Percentiles rank a stretch among this genome's conserved stretches.
phyloP scores from a whole-genome alignment of 2,888 invertebrate species.

The Icerya purchasi region DNA sequence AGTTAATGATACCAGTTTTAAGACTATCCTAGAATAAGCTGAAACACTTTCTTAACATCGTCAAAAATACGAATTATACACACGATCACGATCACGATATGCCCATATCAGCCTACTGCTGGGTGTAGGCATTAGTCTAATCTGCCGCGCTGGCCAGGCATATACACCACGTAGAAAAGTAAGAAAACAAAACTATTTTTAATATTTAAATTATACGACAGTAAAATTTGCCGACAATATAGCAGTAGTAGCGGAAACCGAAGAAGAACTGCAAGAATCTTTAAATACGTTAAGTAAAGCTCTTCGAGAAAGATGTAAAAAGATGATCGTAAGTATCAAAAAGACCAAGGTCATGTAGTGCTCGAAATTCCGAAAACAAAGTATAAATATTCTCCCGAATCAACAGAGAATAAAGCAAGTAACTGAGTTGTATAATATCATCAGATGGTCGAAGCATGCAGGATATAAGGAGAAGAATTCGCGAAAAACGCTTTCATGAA shows the following conservation, averaged over 20 bases:
- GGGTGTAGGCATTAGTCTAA: no score
- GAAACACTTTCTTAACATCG: no score
- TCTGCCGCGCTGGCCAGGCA: no score
- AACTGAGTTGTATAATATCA: neutral
- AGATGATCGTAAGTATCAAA: neutral
- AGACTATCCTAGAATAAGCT: no score
- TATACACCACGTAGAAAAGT: no score
- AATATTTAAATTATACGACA: no score
- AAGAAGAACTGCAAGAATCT: neutral
- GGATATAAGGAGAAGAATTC: neutral
- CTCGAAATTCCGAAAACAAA: no score
- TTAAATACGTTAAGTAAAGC: neutral
- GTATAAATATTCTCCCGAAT: neutral
- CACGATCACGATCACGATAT: no score
- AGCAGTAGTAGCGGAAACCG: neutral
- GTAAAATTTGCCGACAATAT: neutral
- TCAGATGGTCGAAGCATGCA: neutral
- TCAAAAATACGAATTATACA: no score
- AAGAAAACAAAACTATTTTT: no score
- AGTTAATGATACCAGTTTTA: no score
- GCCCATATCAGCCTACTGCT: no score
- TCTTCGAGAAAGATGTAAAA: neutral
- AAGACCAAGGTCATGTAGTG: neutral
- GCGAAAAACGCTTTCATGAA: neutral
- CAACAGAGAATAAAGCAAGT: neutral